phyloP scores from a whole-genome alignment of 2,888 invertebrate genomes.

The Dioctria rufipes region DNA sequence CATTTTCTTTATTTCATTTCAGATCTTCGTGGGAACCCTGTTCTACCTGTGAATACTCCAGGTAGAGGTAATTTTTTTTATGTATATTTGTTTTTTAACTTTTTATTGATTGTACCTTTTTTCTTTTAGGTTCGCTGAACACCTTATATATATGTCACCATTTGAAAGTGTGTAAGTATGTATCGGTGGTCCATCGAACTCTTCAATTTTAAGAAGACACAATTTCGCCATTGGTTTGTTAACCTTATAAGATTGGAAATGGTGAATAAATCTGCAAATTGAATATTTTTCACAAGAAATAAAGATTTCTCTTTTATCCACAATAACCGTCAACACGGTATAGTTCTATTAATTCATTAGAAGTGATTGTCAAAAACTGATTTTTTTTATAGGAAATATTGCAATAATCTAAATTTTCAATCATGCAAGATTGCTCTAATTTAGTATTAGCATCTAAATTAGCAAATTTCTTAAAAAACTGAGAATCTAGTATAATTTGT shows the following conservation, averaged over 20 bases:
- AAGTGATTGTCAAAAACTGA: not conserved
- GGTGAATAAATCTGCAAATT: not conserved
- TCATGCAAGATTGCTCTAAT: not conserved
- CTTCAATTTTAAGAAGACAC: not conserved
- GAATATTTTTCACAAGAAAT: not conserved
- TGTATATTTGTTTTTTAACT: too few species aligned
- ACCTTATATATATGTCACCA: not conserved
- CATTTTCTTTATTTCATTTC: too few species aligned
- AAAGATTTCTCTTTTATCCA: not conserved
- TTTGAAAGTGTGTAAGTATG: not conserved
- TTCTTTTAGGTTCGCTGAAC: too few species aligned
- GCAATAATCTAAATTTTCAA: not conserved
- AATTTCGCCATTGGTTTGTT: not conserved
- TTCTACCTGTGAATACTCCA: too few species aligned
- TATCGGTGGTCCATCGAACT: not conserved
- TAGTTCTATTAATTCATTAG: constrained; percentile 1
- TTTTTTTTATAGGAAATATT: not conserved
- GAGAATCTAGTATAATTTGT: not conserved
- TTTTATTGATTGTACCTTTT: too few species aligned
- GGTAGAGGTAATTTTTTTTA: too few species aligned
- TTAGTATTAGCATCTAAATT: not conserved
- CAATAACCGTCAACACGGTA: not conserved
- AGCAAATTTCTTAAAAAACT: not conserved
- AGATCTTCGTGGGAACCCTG: too few species aligned
- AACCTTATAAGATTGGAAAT: constrained; percentile 12